phyloP scores from a whole-genome alignment of 2,113 vertebrate species.

The Apteryx owenii region DNA sequence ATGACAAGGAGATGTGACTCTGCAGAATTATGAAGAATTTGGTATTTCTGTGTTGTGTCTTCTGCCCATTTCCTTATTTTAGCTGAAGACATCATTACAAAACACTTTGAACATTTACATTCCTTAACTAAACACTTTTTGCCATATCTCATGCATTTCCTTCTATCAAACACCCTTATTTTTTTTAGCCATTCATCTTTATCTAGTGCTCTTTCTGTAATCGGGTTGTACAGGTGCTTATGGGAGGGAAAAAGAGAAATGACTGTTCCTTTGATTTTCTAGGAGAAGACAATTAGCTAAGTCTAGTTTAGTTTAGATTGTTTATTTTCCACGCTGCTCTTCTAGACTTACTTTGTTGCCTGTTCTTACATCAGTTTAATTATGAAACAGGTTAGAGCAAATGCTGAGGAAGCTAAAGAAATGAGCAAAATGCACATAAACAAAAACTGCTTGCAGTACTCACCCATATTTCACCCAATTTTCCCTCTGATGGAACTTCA shows the following conservation, averaged over 20 bases:
- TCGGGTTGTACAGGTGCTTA: neutral
- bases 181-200: neutral
- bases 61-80: neutral
- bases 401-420: neutral
- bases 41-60: neutral
- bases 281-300: neutral
- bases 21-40: neutral
- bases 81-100: neutral
- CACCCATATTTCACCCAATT: neutral
- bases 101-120: neutral
- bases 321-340: neutral
- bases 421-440: neutral
- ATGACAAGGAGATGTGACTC: neutral
- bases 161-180: neutral
- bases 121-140: neutral
- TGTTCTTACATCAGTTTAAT: neutral
- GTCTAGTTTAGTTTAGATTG: neutral
- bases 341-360: neutral
- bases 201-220: neutral
- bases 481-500: neutral
- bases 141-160: neutral
- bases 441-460: neutral
- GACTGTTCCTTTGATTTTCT: neutral
- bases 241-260: neutral
- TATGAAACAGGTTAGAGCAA: neutral